A percentile compares a stretch with the other conserved stretches of the same genome.
These are phyloP conservation scores for Mesodorylaimus sp. DNA, from an alignment of 2,888 invertebrate species.

Conservation along the genomic window DNA sequence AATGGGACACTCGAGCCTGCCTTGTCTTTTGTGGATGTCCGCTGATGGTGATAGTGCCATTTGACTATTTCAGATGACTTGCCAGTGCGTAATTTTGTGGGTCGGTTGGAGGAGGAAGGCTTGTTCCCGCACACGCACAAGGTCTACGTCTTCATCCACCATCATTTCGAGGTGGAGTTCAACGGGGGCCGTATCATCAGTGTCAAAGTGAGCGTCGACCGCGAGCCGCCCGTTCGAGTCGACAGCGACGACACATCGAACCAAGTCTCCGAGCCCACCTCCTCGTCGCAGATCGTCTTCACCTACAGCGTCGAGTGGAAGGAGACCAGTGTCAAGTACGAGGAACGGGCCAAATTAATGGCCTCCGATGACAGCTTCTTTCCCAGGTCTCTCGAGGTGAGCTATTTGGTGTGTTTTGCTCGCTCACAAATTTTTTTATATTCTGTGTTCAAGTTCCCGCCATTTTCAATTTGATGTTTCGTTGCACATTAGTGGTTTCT, in stretches of 20 bases:
- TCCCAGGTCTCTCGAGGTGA: slow-evolving; percentile 34
- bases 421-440: no score
- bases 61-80: slow-evolving; percentile 34
- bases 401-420: no score
- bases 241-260: no score
- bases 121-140: slow-evolving; percentile 38
- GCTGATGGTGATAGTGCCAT: no score
- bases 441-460: no score
- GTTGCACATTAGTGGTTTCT: no score
- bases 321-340: slow-evolving; percentile 32
- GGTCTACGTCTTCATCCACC: slow-evolving; percentile 36
- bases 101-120: slow-evolving; percentile 37
- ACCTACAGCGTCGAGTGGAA: slow-evolving; percentile 38
- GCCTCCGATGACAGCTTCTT: slow-evolving; percentile 35
- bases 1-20: no score
- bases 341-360: slow-evolving; percentile 30
- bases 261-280: no score
- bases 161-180: slow-evolving; percentile 36
- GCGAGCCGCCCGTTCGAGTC: slow-evolving; percentile 30
- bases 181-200: slow-evolving; percentile 36
- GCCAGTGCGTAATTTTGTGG: slow-evolving; percentile 37
- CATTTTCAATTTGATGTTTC: no score
- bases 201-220: slow-evolving; percentile 36
- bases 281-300: slow-evolving; percentile 32
- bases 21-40: no score